A percentile compares a stretch with the other conserved stretches of the same genome.
These are phyloP conservation scores for Yponomeuta evonymella DNA, from an alignment of 2,888 invertebrate species.

Conservation along the genomic window DNA sequence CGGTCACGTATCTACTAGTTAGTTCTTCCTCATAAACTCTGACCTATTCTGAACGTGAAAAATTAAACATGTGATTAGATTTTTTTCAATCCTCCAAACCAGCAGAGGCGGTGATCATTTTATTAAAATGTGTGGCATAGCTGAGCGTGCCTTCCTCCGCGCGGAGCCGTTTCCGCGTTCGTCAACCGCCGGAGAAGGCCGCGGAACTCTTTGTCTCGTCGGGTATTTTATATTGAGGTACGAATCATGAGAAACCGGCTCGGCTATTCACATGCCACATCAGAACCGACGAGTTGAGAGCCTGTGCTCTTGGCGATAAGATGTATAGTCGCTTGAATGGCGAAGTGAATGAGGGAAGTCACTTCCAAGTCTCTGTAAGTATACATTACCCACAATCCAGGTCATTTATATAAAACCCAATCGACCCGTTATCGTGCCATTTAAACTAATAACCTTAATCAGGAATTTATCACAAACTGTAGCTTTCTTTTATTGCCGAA, in stretches of 20 bases:
- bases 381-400: neutral
- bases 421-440: neutral
- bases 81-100: neutral
- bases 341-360: neutral
- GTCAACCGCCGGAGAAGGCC: constrained; percentile 54
- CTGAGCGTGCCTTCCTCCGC: constrained; percentile 37
- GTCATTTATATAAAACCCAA: neutral
- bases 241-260: constrained; percentile 26
- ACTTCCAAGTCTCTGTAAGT: neutral
- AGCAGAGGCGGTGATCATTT: neutral
- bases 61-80: neutral
- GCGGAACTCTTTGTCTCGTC: constrained; percentile 67
- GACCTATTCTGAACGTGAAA: too few species aligned
- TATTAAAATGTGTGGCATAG: constrained; percentile 11
- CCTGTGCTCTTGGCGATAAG: neutral
- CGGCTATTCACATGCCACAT: constrained; percentile 31
- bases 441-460: neutral
- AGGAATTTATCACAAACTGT: neutral
- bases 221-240: constrained; percentile 27
- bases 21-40: too few species aligned
- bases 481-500: constrained; percentile 13
- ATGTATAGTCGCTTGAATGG: neutral
- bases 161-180: constrained; percentile 34
- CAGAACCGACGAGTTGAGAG: constrained; percentile 9
- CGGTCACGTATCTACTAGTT: too few species aligned